phyloP scores from a whole-genome alignment of 2,113 vertebrate genomes.

The Danionella cerebrum region DNA sequence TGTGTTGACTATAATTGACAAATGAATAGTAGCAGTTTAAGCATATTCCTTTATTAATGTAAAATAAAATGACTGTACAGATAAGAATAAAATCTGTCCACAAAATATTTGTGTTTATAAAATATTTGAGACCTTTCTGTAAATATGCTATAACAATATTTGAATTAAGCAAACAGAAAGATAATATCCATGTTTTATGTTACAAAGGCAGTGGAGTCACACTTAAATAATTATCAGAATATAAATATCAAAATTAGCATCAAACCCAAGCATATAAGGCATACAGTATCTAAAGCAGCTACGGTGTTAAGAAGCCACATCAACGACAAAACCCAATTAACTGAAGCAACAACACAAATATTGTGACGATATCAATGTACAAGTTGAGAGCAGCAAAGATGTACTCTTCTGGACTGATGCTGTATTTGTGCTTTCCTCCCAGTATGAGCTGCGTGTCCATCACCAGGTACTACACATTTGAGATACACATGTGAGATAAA shows the following conservation, averaged over 20 bases:
- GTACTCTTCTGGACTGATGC: constrained; percentile 71
- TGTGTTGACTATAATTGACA: too few species aligned
- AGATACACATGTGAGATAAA: neutral
- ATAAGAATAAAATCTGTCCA: too few species aligned
- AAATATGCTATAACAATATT: too few species aligned
- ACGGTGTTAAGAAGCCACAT: neutral
- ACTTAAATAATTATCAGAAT: neutral
- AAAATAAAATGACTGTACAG: too few species aligned
- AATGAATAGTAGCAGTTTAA: too few species aligned
- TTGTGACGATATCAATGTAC: constrained; percentile 67
- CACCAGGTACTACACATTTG: constrained; percentile 64
- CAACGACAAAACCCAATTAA: constrained; percentile 52
- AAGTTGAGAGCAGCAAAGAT: constrained; percentile 73
- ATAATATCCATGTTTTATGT: neutral
- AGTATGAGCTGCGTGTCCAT: constrained; percentile 72
- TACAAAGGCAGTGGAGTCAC: neutral
- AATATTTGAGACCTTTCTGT: too few species aligned
- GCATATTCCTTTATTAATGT: too few species aligned
- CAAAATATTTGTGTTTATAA: too few species aligned
- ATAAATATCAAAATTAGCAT: neutral
- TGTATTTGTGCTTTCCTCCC: constrained; percentile 63
- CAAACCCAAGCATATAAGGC: neutral
- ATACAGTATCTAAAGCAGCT: neutral
- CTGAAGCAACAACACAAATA: constrained; percentile 70
- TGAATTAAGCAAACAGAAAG: too few species aligned